Base-by-base conservation (phyloP, 2,113 vertebrate species). In the Verasper variegatus region DNA sequence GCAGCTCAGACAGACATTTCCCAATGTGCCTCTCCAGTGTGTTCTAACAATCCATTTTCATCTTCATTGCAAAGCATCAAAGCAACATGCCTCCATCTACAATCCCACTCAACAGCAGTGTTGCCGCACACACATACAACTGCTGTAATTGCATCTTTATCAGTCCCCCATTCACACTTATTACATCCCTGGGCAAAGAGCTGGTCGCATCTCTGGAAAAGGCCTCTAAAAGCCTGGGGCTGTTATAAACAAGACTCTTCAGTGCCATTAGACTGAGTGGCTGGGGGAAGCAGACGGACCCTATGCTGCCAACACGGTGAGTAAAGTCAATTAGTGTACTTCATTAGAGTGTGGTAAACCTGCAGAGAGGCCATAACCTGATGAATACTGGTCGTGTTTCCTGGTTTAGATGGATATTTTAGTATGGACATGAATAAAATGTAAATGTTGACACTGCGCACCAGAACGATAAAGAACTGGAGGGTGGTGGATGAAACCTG, bases 91-190 rank as follows among this genome's bases (percentile, higher is more conserved):
- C 47, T 85, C 70, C 58, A 24, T 3, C 59, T 45, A 67, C 61
- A 60, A 42, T 24, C 42, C 35, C 68, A 65, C 71, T 74, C 68
- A 9, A 49, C 23, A 21, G 68, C 24, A 8, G 64, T 13, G 59
- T 66, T 62, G 40, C 37, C 80, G 52, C 70, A 35, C n/a, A 57
- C 42, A 42, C 35, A 62, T 35, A 13, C 65, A 56, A 78, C 83
- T 62, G 74, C 81, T 74, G 76, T 93, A 91, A 92, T 92, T 93
- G 84, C 74, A 86, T 71, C 71, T 94, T 92, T 91, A 94, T 94
- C 93, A 91, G 88, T 73, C 84, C 82, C 87, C 89, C 82, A 91
- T 92, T 93, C 84, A 92, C 87, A 89, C 78, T 76, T 89, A 91
- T 88, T 89, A 93, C 84, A 86, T 78, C 81, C 65, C 20, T 18